A percentile compares a stretch with the other conserved stretches of the same genome.
These are phyloP conservation scores for Anthopleura sola DNA, from an alignment of 64 coral and sea anemone species.

Conservation along the genomic window DNA sequence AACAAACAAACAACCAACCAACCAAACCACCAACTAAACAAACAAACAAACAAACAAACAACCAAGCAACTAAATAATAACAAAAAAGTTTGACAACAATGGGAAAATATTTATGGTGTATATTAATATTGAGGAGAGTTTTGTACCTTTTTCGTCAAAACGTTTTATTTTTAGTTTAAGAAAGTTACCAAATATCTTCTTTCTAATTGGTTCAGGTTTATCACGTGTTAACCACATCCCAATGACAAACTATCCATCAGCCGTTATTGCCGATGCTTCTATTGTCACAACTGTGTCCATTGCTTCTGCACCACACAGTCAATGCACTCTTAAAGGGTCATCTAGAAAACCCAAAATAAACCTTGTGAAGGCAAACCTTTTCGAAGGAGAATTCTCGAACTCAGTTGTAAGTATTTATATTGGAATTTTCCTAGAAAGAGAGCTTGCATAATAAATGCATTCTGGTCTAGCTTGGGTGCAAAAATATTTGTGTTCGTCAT, in stretches of 20 bases:
- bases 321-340: background rate
- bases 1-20: no score
- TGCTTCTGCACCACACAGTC: background rate
- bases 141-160: no score
- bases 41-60: no score
- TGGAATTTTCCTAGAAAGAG: no score
- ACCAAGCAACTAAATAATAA: no score
- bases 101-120: no score
- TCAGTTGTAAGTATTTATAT: background rate
- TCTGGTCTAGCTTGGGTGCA: background rate
- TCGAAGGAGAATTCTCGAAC: background rate
- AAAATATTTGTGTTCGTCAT: no score
- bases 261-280: background rate
- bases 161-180: no score
- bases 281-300: background rate
- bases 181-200: no score
- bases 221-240: background rate
- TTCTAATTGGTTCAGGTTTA: background rate
- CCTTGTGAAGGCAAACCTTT: background rate
- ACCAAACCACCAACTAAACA: no score
- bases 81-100: no score
- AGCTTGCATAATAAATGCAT: background rate
- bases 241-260: background rate
- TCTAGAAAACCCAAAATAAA: background rate
- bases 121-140: no score